Percentiles rank a stretch among this genome's conserved stretches.
phyloP scores from a whole-genome alignment of 2,888 invertebrate species.

The Abrostola triplasia region DNA sequence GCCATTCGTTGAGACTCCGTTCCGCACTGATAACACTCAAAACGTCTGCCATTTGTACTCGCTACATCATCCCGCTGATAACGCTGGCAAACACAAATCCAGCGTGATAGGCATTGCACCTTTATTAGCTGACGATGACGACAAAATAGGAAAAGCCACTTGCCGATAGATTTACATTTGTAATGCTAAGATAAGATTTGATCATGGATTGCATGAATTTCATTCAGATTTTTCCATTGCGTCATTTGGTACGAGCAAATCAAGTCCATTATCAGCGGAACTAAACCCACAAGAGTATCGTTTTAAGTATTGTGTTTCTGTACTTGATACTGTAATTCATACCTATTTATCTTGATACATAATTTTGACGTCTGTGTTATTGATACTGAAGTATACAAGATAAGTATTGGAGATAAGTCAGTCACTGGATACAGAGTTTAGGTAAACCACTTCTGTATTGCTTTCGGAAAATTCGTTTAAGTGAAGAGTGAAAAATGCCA shows the following conservation, averaged over 20 bases:
- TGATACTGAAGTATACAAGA: slow-evolving; percentile 31
- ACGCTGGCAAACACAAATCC: slow-evolving; percentile 21
- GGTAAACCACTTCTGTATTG: slow-evolving; percentile 42
- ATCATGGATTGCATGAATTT: slow-evolving; percentile 8
- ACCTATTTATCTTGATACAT: slow-evolving; percentile 39
- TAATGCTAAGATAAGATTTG: slow-evolving; percentile 12
- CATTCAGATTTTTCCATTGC: slow-evolving; percentile 18
- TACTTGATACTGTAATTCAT: slow-evolving; percentile 4
- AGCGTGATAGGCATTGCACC: slow-evolving; percentile 6
- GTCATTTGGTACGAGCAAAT: too few relatives aligned
- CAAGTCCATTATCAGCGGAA: too few relatives aligned
- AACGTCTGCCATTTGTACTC: slow-evolving; percentile 56
- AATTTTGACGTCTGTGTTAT: slow-evolving; percentile 31
- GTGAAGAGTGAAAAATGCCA: slow-evolving; percentile 65
- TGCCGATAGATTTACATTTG: slow-evolving; percentile 8
- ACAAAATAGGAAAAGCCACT: slow-evolving; percentile 10
- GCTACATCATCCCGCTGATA: slow-evolving; percentile 52
- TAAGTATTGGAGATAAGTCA: slow-evolving; percentile 33
- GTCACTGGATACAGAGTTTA: slow-evolving; percentile 23
- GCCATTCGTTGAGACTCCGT: slow-evolving; percentile 74
- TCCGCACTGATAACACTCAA: slow-evolving; percentile 80
- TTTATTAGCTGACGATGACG: slow-evolving; percentile 1
- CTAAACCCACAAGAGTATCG: too few relatives aligned
- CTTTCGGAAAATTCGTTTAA: slow-evolving; percentile 33
- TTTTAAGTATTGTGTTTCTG: neutral